Conservation (phyloP, 2,888 invertebrate species). For the Agrotis clavis region DNA sequence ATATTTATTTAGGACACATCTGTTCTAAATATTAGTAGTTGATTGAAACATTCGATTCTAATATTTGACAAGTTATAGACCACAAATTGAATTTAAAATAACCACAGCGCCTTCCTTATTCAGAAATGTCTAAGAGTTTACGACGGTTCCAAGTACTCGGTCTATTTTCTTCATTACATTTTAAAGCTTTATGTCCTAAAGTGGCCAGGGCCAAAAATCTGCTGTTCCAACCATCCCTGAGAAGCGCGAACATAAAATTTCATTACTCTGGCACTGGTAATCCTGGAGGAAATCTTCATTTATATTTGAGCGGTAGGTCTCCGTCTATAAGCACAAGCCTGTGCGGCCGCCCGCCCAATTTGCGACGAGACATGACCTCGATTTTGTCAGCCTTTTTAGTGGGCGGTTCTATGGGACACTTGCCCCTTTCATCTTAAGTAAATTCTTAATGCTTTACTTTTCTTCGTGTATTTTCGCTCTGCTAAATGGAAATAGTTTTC, state of each 20-base stretch:
- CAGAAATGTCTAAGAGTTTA: constrained; percentile 8
- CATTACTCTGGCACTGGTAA: constrained; percentile 64
- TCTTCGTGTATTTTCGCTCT: constrained; percentile 28
- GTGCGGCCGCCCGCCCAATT: constrained; percentile 73
- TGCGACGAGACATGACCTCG: constrained; percentile 70
- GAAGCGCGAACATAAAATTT: constrained; percentile 67
- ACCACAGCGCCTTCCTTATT: neutral
- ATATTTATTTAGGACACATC: constrained; percentile 16
- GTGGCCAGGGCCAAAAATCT: constrained; percentile 45
- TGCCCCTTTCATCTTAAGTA: constrained; percentile 54
- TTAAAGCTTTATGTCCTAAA: constrained; percentile 47
- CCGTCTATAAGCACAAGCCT: constrained; percentile 57
- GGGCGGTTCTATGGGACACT: constrained; percentile 54
- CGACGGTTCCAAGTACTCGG: constrained; percentile 9
- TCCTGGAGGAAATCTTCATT: constrained; percentile 69
- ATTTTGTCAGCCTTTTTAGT: constrained; percentile 76
- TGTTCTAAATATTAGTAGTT: neutral
- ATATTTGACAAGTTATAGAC: neutral
- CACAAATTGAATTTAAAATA: constrained; percentile 17
- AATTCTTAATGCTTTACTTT: constrained; percentile 53
- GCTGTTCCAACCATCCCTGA: constrained; percentile 49
- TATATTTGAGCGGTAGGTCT: constrained; percentile 66
- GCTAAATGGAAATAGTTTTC: constrained; percentile 21
- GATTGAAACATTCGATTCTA: neutral
- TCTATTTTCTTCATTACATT: constrained; percentile 49